Conservation (phyloP, 1,140 invertebrate genomes). For the Drosophila kanapiae region DNA sequence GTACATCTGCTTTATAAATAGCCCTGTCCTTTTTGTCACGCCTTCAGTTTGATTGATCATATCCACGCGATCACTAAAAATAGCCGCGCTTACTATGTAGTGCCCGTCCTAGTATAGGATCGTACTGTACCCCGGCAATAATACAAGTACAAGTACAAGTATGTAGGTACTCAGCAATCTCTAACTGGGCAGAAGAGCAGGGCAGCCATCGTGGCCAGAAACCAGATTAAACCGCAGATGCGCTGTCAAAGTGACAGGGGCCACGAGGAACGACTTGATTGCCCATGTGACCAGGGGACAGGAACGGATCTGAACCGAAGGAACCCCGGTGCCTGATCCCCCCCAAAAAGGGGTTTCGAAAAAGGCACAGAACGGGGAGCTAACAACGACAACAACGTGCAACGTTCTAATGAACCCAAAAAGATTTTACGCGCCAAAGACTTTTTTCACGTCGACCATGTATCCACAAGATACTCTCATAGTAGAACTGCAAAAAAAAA, state of each 20-base stretch:
- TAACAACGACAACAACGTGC: constrained; percentile 55
- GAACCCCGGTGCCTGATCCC: neutral
- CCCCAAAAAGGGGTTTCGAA: neutral
- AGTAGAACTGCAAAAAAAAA: constrained; percentile 53
- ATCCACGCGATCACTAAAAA: constrained; percentile 48
- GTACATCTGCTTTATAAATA: constrained; percentile 22
- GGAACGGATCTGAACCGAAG: constrained; percentile 21
- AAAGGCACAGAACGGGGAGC: constrained; percentile 1
- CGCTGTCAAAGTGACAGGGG: constrained; percentile 79
- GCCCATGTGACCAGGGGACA: constrained; percentile 55
- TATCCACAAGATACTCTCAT: constrained; percentile 54
- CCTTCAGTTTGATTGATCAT: constrained; percentile 47
- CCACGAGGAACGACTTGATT: constrained; percentile 76
- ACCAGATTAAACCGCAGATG: constrained; percentile 82
- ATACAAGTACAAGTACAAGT: constrained; percentile 12
- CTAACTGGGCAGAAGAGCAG: constrained; percentile 47
- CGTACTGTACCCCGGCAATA: constrained; percentile 65
- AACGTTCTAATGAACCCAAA: constrained; percentile 82
- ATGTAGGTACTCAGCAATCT: constrained; percentile 12
- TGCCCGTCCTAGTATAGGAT: constrained; percentile 29
- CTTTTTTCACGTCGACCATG: constrained; percentile 67
- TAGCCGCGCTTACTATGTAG: constrained; percentile 17
- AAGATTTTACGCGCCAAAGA: constrained; percentile 82
- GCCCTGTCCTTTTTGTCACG: constrained; percentile 41
- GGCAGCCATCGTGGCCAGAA: constrained; percentile 40